These are phyloP conservation scores for Diceros bicornis DNA, from an alignment of 2,797 vertebrate species.

Conservation along the genomic window DNA sequence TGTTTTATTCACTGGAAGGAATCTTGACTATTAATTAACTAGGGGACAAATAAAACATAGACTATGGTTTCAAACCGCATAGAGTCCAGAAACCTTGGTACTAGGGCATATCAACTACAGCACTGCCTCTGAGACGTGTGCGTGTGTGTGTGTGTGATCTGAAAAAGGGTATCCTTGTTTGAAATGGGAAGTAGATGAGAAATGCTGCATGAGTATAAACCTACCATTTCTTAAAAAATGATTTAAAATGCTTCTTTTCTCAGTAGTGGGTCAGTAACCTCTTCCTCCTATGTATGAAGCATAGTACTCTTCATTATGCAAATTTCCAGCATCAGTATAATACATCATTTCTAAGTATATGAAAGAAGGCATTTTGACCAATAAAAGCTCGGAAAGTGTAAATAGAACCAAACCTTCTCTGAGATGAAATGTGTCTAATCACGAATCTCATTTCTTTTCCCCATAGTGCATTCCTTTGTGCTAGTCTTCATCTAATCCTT, in stretches of 20 bases:
- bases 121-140: background rate
- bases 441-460: slow-evolving; percentile 58
- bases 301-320: background rate
- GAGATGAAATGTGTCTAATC: slow-evolving; percentile 25
- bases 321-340: slow-evolving; percentile 39
- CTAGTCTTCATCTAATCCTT: slow-evolving; percentile 48
- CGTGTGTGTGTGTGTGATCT: background rate
- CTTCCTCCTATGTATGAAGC: background rate
- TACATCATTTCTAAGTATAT: background rate
- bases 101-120: background rate
- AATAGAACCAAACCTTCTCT: slow-evolving; percentile 47
- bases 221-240: background rate
- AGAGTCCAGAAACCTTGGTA: background rate
- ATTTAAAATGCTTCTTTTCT: slow-evolving; percentile 15
- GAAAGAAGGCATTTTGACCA: slow-evolving; percentile 70
- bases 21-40: background rate
- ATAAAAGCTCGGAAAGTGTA: slow-evolving; percentile 37
- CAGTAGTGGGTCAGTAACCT: background rate
- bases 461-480: background rate
- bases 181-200: slow-evolving; percentile 39
- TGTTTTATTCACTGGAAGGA: background rate
- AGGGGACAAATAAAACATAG: background rate
- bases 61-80: background rate
- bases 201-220: background rate
- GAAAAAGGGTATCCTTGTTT: background rate